Percentiles rank a stretch among this genome's conserved stretches.
phyloP scores from a whole-genome alignment of 2,888 invertebrate genomes.

The Stenotaenia linearis region DNA sequence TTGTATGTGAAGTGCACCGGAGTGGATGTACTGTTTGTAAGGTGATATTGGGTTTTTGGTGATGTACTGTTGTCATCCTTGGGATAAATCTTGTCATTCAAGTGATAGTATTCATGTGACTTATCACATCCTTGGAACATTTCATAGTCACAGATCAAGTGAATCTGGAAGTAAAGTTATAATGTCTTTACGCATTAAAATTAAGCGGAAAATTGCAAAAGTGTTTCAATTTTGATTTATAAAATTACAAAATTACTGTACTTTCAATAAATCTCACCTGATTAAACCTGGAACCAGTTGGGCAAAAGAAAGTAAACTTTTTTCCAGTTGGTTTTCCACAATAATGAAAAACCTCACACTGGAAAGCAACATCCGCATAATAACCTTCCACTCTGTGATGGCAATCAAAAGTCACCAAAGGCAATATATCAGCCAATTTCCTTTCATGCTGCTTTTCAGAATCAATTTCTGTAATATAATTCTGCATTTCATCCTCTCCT shows the following conservation, averaged over 20 bases:
- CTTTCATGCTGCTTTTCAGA: constrained; percentile 26
- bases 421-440: constrained; percentile 23
- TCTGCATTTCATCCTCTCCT: background rate
- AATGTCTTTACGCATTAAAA: too few relatives aligned
- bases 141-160: constrained; percentile 29
- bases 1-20: background rate
- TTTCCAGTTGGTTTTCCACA: constrained; percentile 28
- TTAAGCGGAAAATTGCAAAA: background rate
- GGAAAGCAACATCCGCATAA: constrained; percentile 21
- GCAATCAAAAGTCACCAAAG: constrained; percentile 24
- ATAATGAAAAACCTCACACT: constrained; percentile 29
- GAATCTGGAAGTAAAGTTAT: background rate
- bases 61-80: background rate
- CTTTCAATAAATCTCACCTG: constrained; percentile 17
- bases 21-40: background rate
- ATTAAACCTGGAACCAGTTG: constrained; percentile 28
- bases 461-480: background rate
- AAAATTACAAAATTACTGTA: too few relatives aligned
- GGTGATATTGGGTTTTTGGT: background rate
- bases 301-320: constrained; percentile 28
- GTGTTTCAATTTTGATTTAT: background rate
- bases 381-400: constrained; percentile 15
- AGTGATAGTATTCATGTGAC: constrained; percentile 24
- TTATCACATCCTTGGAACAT: constrained; percentile 27
- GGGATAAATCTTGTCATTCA: constrained; percentile 27